Evolutionary conservation across 2,113 vertebrate genomes (phyloP).

Genomic region (Gallinago undulata): DNA sequence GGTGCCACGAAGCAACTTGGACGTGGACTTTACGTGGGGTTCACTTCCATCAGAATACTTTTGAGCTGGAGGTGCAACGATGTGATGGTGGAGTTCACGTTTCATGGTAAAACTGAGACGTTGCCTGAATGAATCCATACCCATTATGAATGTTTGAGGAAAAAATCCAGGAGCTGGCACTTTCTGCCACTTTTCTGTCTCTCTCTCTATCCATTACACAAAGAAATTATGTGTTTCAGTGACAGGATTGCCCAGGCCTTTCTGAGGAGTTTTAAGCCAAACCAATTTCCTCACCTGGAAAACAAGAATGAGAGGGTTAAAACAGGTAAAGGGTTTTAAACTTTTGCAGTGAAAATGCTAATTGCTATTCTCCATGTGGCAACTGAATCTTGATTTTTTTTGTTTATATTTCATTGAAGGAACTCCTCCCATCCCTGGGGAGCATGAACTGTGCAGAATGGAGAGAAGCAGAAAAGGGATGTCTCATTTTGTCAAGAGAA

Average conservation of each 20-base stretch:
- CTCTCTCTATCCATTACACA: not conserved
- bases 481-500: not conserved
- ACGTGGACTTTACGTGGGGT: not conserved
- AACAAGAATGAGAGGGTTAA: not conserved
- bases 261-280: not conserved
- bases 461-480: not conserved
- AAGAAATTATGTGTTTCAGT: not conserved
- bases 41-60: not conserved
- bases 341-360: not conserved
- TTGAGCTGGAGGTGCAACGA: not conserved
- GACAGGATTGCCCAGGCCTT: not conserved
- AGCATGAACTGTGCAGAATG: not conserved
- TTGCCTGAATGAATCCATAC: not conserved
- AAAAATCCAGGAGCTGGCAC: not conserved
- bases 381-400: not conserved
- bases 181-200: not conserved
- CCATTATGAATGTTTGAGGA: not conserved
- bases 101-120: not conserved
- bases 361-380: not conserved
- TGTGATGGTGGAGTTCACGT: not conserved
- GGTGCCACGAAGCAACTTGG: not conserved
- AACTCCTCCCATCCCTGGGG: constrained; percentile 15
- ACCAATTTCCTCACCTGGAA: not conserved
- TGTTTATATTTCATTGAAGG: constrained; percentile 7
- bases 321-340: not conserved